Evolutionary conservation across 2,797 vertebrate genomes (phyloP), one percentile per base, ranked within the genome.

Genomic region (Lagodon rhomboides): DNA sequence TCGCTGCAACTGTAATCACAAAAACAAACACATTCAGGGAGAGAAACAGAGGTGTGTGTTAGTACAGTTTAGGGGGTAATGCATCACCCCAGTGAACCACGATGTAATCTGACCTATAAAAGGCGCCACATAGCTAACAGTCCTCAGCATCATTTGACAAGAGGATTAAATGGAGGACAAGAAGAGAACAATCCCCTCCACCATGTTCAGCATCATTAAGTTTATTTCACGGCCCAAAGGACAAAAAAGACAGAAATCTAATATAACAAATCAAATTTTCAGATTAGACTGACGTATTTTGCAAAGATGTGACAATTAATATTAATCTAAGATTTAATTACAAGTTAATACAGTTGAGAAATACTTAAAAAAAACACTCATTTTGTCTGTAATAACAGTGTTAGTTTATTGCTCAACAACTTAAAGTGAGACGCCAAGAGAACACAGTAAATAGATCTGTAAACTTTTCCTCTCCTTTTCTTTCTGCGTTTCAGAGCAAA

Each of bases 141-240:
- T 62, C 44, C 34, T 64, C 53, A 25, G 47, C 22, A 85, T 86
- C 62, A 30, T 73, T 58, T 68, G 38, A 86, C 80, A 71, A 12
- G 22, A 44, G 22, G 71, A 78, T 83, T 78, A 82, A 77, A 78
- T 34, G 56, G 69, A 70, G 44, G 38, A 62, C 65, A 65, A 23
- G 20, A n/a, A 12, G 27, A 59, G 55, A 75, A 47, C 20, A 70
- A 51, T 22, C 71, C 44, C 18, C 49, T 44, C 20, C n/a, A 16
- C 67, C 73, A 54, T 73, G 61, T 74, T 68, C 69, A 79, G 69
- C 3, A 23, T 79, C 60, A 30, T 46, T 41, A 44, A 25, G 17
- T 27, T 12, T 13, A 55, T 53, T 22, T 34, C 9, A 46, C 4
- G 13, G 12, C 38, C 10, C 38, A 38, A 38, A 38, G 38, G 38